These are phyloP conservation scores for Chelonoidis abingdonii DNA, from an alignment of 2,113 vertebrate species.

Conservation along the genomic window DNA sequence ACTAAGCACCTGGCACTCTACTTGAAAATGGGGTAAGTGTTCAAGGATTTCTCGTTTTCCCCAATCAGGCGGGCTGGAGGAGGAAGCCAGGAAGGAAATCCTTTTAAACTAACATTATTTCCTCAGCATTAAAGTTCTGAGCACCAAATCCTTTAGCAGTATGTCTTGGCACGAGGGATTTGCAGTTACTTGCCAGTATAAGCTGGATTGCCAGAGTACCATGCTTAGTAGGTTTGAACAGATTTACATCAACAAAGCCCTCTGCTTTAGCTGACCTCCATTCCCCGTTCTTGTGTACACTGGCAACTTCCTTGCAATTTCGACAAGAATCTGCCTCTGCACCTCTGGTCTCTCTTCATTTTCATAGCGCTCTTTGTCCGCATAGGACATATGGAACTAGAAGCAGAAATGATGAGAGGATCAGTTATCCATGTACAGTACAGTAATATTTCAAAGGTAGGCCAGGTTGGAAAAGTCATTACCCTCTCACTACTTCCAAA, in stretches of 20 bases:
- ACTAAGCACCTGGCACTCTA: background rate
- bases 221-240: accelerated
- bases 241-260: accelerated
- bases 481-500: background rate
- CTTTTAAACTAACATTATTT: background rate
- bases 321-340: conserved; percentile 93
- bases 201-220: accelerated
- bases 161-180: accelerated
- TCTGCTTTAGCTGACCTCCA: conserved; percentile 84
- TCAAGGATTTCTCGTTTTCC: background rate
- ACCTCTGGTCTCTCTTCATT: conserved; percentile 92
- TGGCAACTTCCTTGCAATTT: conserved; percentile 91
- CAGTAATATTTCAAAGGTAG: accelerated
- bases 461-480: accelerated
- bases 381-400: conserved; percentile 93
- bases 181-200: accelerated
- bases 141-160: accelerated
- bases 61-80: background rate
- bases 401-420: conserved; percentile 28
- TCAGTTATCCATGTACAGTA: background rate
- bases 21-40: accelerated
- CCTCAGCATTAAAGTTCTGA: background rate
- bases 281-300: conserved; percentile 91
- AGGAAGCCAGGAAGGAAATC: background rate
- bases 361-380: conserved; percentile 94